phyloP scores from a whole-genome alignment of 2,888 invertebrate species.

The Limnephilus auricula region DNA sequence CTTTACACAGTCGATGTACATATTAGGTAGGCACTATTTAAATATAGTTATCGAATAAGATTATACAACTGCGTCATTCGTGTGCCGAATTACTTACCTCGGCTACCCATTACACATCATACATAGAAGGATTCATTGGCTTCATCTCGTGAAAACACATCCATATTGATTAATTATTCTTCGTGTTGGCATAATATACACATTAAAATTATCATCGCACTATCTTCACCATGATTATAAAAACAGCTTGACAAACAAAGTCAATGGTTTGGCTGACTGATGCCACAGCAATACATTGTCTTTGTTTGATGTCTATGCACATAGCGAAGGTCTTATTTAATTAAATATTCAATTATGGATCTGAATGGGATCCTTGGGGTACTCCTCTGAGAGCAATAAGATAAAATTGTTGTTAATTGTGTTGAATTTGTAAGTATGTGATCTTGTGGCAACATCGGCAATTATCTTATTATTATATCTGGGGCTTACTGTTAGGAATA shows the following conservation, averaged over 20 bases:
- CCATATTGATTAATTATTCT: slow-evolving; percentile 4
- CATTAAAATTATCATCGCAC: slow-evolving; percentile 21
- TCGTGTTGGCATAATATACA: not conserved
- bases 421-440: too few relatives aligned
- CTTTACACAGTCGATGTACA: not conserved
- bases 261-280: not conserved
- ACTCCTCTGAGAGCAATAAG: not conserved
- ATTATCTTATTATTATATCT: too few relatives aligned
- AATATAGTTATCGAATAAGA: not conserved
- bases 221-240: not conserved
- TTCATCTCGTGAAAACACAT: not conserved
- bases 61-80: not conserved
- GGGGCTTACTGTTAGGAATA: too few relatives aligned
- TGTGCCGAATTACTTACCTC: not conserved
- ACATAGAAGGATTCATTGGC: not conserved
- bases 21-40: not conserved
- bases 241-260: slow-evolving; percentile 17
- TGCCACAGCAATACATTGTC: not conserved
- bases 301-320: not conserved
- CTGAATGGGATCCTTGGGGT: not conserved
- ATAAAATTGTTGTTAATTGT: too few relatives aligned
- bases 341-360: not conserved
- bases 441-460: too few relatives aligned
- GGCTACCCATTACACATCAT: not conserved
- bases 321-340: not conserved